Evolutionary conservation across 2,888 invertebrate species (phyloP), one percentile per base, ranked within the genome.

Genomic region (Branchinecta sandiegonensis): DNA sequence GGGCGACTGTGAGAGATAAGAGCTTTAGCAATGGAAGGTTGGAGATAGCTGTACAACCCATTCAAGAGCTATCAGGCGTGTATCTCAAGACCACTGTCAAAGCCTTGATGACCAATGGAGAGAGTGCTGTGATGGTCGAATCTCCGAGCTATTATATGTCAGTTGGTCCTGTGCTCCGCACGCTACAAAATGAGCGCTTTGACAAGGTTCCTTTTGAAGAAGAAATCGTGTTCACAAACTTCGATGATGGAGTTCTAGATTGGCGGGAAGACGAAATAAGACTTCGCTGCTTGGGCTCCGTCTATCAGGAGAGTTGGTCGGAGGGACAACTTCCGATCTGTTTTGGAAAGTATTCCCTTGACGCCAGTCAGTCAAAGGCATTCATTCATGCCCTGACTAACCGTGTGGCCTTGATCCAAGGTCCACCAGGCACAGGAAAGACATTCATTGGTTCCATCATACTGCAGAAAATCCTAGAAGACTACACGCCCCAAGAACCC

Each of bases 361-460:
- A 67, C 14, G 9, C 10, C 5, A 50, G 47, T 17, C 77, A 77
- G 68, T 70, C 71, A 23, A 67, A 70, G 11, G 77, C 77, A 4
- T 71, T 77, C 56, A 70, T 71, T 13, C 67, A 70, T 11, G 74
- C 74, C 3, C 70, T 77, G 56, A 73, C 71, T 13, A 67, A 72
- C 46, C 73, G 77, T 68, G 66, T 79, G 8, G 76, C 76, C 6
- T 66, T 78, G n/a, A 77, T 79, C 64, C 78, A 78, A 73, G 78
- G 81, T n/a, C 81, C 81, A 7, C 81, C 81, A 1, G 81, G 81
- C 5, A 81, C 81, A 4, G 81, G 81, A 5, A 80, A 81, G 73
- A 80, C 80, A 6, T 79, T 75, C 70, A 74, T 81, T n/a, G 80
- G 80, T 11, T 72, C 79, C 12, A 77, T 68, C 17, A 68, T 69